Conservation (phyloP, 2,797 vertebrate species). For the Gymnothorax javanicus region DNA sequence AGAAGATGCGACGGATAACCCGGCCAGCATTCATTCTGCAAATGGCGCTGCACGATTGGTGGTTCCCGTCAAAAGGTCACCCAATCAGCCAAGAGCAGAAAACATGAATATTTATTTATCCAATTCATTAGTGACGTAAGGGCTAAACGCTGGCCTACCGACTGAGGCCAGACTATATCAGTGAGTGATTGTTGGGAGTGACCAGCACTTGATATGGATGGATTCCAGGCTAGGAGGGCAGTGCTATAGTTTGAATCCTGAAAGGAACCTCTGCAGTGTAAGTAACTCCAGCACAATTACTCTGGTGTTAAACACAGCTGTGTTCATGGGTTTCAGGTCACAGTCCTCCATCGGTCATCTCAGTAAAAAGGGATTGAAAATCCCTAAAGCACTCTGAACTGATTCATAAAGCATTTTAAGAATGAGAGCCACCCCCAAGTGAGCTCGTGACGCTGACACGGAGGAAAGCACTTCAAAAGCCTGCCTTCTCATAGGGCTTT, state of each 20-base stretch:
- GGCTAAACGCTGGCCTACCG: too few relatives aligned
- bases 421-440: slow-evolving; percentile 6
- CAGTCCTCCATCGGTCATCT: not conserved
- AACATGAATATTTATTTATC: too few relatives aligned
- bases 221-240: not conserved
- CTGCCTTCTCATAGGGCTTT: not conserved
- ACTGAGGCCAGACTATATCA: too few relatives aligned
- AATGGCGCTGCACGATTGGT: too few relatives aligned
- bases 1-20: too few relatives aligned
- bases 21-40: too few relatives aligned
- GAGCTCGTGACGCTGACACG: not conserved
- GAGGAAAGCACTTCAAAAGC: not conserved
- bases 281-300: not conserved
- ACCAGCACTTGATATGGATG: too few relatives aligned
- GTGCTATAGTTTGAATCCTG: not conserved
- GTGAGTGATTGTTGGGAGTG: too few relatives aligned
- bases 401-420: not conserved
- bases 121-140: too few relatives aligned
- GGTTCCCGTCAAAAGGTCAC: too few relatives aligned
- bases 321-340: not conserved
- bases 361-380: slow-evolving; percentile 57
- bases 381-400: not conserved
- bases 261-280: not conserved
- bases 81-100: too few relatives aligned
- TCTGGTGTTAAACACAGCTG: not conserved